Evolutionary conservation across 2,888 invertebrate species (phyloP), one percentile per base, ranked within the genome.

Genomic region (Papilio elwesi): DNA sequence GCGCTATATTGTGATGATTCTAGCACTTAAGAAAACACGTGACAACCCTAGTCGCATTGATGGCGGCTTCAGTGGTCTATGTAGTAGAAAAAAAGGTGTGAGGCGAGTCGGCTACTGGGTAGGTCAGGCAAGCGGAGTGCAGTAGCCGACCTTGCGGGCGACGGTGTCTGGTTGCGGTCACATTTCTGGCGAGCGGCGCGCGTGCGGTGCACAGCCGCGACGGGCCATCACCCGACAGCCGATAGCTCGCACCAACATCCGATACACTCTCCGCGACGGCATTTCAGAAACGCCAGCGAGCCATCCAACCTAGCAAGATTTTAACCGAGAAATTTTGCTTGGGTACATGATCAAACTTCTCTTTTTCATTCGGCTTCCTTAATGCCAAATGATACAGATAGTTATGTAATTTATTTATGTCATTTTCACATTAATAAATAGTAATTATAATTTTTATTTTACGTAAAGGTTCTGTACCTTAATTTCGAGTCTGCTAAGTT

Each of bases 131-230:
- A 82, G 89, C 90, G 89, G 88, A 86, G 88, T 91, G 88, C 93
- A 90, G 93, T 91, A 92, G 92, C 91, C 90, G 92, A 88, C 92
- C 93, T 92, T 92, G 93, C 87, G 83, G 81, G 83, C 81, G 77
- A 70, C 81, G 85, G 90, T 88, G 85, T 92, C 90, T 78, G 76
- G 85, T 92, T 87, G 84, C 91, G 85, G 82, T 88, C 90, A 88
- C 91, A 92, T 91, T 87, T 87, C 92, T 87, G 90, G 84, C 83
- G 90, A 79, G 83, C 90, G 88, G 83, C 87, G 86, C 90, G 91
- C 92, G 90, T 90, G 91, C 90, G 87, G 87, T 89, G 84, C 90
- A 85, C 78, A 81, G 84, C 90, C 89, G 84, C 84, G 88, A 90
- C 91, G 90, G 92, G 87, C 87, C 85, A 62, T 62, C 59, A 57